A percentile compares a stretch with the other conserved stretches of the same genome.
phyloP scores from a whole-genome alignment of 2,888 invertebrate genomes.

The Galerucella pusilla region DNA sequence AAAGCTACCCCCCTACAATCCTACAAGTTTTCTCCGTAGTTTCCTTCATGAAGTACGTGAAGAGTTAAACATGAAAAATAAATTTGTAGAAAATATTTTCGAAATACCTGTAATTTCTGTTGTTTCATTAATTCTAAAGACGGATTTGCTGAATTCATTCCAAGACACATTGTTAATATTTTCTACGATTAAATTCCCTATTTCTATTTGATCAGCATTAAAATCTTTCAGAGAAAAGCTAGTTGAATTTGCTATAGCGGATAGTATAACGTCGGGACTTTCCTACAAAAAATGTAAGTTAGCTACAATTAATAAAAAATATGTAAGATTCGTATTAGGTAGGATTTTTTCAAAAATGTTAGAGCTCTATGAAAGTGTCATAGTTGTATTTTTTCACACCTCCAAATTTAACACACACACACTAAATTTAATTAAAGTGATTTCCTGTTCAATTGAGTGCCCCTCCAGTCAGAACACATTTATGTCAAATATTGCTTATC shows the following conservation, averaged over 20 bases:
- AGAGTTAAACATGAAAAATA: neutral
- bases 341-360: no score
- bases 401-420: no score
- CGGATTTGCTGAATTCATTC: constrained; percentile 55
- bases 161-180: constrained; percentile 58
- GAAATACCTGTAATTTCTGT: constrained; percentile 48
- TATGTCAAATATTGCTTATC: no score
- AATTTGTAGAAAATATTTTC: neutral
- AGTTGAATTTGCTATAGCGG: constrained; percentile 16
- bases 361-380: no score
- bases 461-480: no score
- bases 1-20: no score
- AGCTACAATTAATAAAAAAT: neutral
- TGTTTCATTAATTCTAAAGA: constrained; percentile 54
- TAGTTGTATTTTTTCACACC: no score
- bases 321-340: neutral
- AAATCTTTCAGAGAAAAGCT: constrained; percentile 1
- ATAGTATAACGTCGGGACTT: constrained; percentile 32
- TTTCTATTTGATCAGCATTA: constrained; percentile 45
- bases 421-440: no score
- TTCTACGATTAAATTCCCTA: constrained; percentile 56
- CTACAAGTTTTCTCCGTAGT: no score
- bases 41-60: no score
- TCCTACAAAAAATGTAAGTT: constrained; percentile 32
- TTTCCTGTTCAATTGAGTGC: no score